Evolutionary conservation across 1,140 invertebrate species (phyloP), one percentile per base, ranked within the genome.

Genomic region (Panagrolaimus sp.): DNA sequence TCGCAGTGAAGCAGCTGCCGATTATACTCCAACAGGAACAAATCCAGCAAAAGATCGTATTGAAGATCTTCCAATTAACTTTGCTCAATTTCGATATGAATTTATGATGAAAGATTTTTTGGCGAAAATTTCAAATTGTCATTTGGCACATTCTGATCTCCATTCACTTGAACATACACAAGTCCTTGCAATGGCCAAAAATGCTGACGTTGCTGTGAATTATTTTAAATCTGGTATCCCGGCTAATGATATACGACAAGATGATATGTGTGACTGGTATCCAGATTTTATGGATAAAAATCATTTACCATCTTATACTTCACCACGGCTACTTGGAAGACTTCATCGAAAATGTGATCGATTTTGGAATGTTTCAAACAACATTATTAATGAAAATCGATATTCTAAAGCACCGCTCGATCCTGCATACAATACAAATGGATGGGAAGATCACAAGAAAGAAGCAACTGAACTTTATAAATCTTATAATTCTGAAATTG

Each of bases 261-360:
- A 63, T 13, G 74, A 77, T 11, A 44, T 7, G 25, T 46, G 66
- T 0, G 14, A 62, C 69, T 68, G 48, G 11, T 16, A n/a, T 5
- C 79, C 79, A 3, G 79, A 81, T 53, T 81, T 81, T 51, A 79
- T 80, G 71, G 64, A 77, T 27, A 74, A 74, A 57, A 16, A 61
- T n/a, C 8, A 67, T 20, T 69, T 77, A 43, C 45, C 53, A 9
- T 63, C 69, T 38, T 81, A 81, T 44, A 65, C 64, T 20, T 77
- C 74, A 5, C 70, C 45, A 70, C 31, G 61, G 57, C 8, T 72
- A 66, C 2, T 78, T 63, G 71, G 62, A 73, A 9, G 23, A 63
- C 5, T 78, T 68, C 51, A 46, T 63, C 14, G 66, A 16, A 57
- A 57, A 57, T 25, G 20, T 57, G 20, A 57, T 68, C 0, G 25